Base-by-base conservation (phyloP, 2,797 vertebrate species). In the Danio aesculapii region DNA sequence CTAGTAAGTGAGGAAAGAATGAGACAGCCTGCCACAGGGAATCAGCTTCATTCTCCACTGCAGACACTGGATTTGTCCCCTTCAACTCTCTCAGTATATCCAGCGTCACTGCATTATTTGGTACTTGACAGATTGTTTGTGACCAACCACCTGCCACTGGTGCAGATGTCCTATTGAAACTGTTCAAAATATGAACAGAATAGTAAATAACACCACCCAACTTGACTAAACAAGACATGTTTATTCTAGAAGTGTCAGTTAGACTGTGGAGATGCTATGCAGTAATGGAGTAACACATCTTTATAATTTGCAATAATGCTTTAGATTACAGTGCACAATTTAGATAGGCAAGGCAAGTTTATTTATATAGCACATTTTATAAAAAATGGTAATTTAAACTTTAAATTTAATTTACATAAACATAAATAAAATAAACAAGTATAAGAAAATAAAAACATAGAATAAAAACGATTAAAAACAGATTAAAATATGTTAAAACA, bases 111-210 rank as follows among this genome's bases (percentile, higher is more conserved):
- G 39, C 0, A 1, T 72, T 58, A 72, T 43, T 69, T 72, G 52
- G 41, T 46, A 43, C 41, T 14, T 58, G 70, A 72, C 70, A 58
- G 52, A 72, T 72, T 72, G n/a, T 57, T 46, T 72, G 39, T 72
- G 70, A 58, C 70, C 52, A 58, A 55, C 53, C 70, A 72, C 41
- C 53, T 72, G 30, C 41, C 80, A 84, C 44, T 30, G 10, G 39
- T n/a, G 17, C 39, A 57, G 41, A 19, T 57, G n/a, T 53, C 30
- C 30, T 6, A 72, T 6, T 57, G 50, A 57, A 72, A 72, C 43
- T 13, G 39, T 72, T 39, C 30, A 39, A 69, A 69, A 16, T 30
- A 69, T 13, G 13, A 50, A 68, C 19, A 68, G 13, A 9, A 44
- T 55, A 71, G 53, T 9, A 43, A 72, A 57, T 16, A 57, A 72